Base-by-base conservation (phyloP, 2,113 vertebrate genomes). In the Cyprinodon variegatus region DNA sequence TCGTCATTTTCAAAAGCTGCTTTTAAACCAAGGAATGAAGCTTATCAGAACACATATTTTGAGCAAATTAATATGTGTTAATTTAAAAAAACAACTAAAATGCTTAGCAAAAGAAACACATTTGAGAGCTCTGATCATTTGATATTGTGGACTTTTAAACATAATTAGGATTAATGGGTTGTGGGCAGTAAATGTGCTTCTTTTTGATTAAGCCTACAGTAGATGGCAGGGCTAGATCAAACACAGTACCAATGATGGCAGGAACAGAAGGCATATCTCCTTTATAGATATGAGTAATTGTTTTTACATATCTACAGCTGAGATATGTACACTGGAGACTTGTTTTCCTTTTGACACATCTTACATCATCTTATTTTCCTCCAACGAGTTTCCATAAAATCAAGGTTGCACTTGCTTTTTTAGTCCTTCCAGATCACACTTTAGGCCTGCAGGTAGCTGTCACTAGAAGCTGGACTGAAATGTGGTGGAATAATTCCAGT, bases 171-270 rank as follows among this genome's bases (percentile, higher is more conserved):
- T 68, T 40, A 17, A 41, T 61, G 64, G 61, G 73, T 72, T 68
- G 79, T 65, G 61, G 65, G 59, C 79, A 77, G 83, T 88, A 74
- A 82, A 72, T 86, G 29, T 65, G 74, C 62, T 66, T 36, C 59
- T 73, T 83, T 87, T 84, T 83, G 79, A 81, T 81, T 57, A 69
- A 82, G 65, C 57, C 70, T 68, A 29, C 29, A 29, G 29, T 29
- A 53, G 67, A 79, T 74, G 70, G 64, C 72, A 79, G 48, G 70
- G 78, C 70, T 67, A 79, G 61, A 88, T 85, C 76, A 83, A 74
- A 84, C 76, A 62, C 36, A 79, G 71, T 78, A 53, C 70, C 65
- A 36, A 74, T 81, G 60, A 84, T 79, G 74, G 81, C 88, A 78
- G 4, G 70, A 76, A 20, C 46, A 82, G 50, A 64, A 48, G 64